Base-by-base conservation (phyloP, 1,140 invertebrate genomes). In the Pseudomyrmex sp. region DNA sequence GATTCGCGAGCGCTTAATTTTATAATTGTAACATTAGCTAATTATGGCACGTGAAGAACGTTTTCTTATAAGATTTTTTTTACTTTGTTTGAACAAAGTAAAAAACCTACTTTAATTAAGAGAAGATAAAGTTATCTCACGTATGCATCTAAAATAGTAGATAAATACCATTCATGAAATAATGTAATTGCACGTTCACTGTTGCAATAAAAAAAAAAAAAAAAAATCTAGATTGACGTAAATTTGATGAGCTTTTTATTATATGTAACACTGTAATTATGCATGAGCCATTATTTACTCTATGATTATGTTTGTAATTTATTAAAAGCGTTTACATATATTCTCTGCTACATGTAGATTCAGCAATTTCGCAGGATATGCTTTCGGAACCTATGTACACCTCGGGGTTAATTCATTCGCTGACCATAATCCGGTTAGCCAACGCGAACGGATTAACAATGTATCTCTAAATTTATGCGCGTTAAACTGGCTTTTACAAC, bases 361-460 rank as follows among this genome's bases (percentile, higher is more conserved):
- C 59, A 50, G 73, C 59, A 63, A 75, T 75, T 63, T 63, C 5
- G 44, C 15, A n/a, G 73, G 15, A 75, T 63, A 75, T n/a, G 59
- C 44, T 75, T 74, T 63, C 48, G 20, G 15, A 75, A 26, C 10
- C 73, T 75, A 63, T 75, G 58, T 75, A 75, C 9, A 75, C 20
- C 44, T 13, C 15, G 59, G 8, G 59, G 46, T 75, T 75, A 75
- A 75, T 75, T 75, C 59, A 75, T 75, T 63, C 46, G 46, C 46
- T 44, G 18, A 23, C 59, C 73, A 50, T 75, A 63, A 75, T 75
- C 73, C 35, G 73, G 44, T 75, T 75, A 75, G 73, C 59, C 20
- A 75, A 63, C 58, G 58, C 73, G 58, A 63, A 75, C 20, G 46
- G 44, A 75, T 75, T 75, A 75, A 75, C 59, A 75, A 63, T 59